Evolutionary conservation across 2,113 vertebrate species (phyloP), one percentile per base, ranked within the genome.

Genomic region (Python bivittatus): DNA sequence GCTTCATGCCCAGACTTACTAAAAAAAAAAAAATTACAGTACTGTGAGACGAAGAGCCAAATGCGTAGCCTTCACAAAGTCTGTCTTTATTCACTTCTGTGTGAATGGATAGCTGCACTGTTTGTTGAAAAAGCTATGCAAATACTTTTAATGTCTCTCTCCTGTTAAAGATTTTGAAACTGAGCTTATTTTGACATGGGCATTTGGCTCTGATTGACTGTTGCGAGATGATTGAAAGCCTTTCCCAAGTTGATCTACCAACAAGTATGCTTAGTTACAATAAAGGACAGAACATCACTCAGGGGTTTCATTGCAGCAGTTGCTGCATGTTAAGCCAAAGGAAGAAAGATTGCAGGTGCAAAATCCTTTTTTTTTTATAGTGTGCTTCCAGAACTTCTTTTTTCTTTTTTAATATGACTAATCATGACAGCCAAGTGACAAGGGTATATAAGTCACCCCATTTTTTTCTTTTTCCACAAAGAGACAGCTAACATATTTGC

Each of bases 101-200:
- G 94, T 95, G 88, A 95, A 95, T 95, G 93, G 93, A 20, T 91
- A 96, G 83, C 89, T 91, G 93, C 91, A 92, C 84, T 86, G 90
- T 83, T 91, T 22, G 38, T 58, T n/a, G 44, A 22, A 27, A 25
- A 85, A 48, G 12, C 56, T 61, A 12, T n/a, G 33, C 52, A 87
- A n/a, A 87, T 85, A 29, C 8, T 42, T n/a, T n/a, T 56, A 88
- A 90, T 60, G 94, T 83, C 38, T 38, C 91, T 64, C 33, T 92
- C 52, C 29, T 22, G 9, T 22, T 79, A 3, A 84, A n/a, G 1
- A 33, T 48, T 54, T 72, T 53, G 88, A 94, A 87, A 53, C 84
- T 90, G 88, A 52, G 52, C 52, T 68, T 25, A 86, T 86, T 53
- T 91, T 56, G 72, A 90, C 89, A 42, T 64, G 25, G 29, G n/a